Conservation (phyloP, 2,888 invertebrate genomes). For the Dryadula phaetusa region DNA sequence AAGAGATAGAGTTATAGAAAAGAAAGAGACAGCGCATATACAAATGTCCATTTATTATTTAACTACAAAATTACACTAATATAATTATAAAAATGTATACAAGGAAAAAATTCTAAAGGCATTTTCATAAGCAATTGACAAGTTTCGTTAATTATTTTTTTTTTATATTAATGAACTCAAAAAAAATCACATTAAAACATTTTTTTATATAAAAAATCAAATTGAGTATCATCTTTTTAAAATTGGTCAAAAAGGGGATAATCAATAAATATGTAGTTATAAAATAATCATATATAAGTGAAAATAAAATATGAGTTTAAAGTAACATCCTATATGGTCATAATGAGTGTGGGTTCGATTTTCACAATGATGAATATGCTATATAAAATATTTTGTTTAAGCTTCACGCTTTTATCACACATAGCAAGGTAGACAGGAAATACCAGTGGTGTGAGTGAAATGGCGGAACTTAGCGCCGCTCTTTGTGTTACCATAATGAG, state of each 20-base stretch:
- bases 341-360: neutral
- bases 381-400: too few species aligned
- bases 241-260: conserved; percentile 4
- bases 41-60: neutral
- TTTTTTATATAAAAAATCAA: neutral
- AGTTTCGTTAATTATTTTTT: neutral
- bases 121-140: conserved; percentile 29
- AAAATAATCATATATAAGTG: neutral
- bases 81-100: conserved; percentile 23
- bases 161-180: neutral
- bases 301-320: neutral
- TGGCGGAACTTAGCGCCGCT: too few species aligned
- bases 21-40: neutral
- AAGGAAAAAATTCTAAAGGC: conserved; percentile 12
- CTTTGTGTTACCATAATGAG: too few species aligned
- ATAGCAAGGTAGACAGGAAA: too few species aligned
- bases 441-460: too few species aligned
- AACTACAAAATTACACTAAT: neutral
- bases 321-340: neutral
- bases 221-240: conserved; percentile 16
- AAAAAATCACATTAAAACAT: neutral
- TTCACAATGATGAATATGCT: too few species aligned
- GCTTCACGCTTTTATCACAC: too few species aligned
- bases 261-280: neutral
- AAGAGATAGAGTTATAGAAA: conserved; percentile 7